These are phyloP conservation scores for Hexactinellida sp. DNA, from an alignment of 37 sponge, comb jelly and placozoan genomes.

Conservation along the genomic window DNA sequence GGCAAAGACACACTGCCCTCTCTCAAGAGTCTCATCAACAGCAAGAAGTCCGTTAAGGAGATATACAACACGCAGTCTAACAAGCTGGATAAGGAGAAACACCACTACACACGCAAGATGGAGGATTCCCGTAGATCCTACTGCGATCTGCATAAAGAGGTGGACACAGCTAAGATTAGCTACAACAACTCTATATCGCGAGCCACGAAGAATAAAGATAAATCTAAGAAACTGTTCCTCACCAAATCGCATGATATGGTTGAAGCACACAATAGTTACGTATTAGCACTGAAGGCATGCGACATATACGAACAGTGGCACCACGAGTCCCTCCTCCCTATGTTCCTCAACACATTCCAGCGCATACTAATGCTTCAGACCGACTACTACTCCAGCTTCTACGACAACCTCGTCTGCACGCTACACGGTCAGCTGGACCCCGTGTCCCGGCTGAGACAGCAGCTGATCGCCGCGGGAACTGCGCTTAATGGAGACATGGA, in stretches of 20 bases:
- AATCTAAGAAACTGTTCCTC: not conserved
- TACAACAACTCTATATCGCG: not conserved
- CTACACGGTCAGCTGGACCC: not conserved
- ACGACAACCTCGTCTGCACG: not conserved
- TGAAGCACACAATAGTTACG: not conserved
- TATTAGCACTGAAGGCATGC: slow-evolving; percentile 7
- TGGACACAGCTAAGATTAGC: not conserved
- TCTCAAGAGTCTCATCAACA: not conserved
- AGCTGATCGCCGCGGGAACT: not conserved
- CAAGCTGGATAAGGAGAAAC: not conserved
- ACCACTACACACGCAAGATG: not conserved
- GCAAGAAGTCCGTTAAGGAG: not conserved
- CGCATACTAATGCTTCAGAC: not conserved
- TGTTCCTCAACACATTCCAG: not conserved
- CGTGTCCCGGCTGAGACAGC: not conserved
- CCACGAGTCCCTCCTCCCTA: not conserved
- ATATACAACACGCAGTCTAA: not conserved
- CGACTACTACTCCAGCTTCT: slow-evolving; percentile 12
- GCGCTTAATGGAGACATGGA: not conserved
- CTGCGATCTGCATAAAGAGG: not conserved
- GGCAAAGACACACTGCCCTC: not conserved
- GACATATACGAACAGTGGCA: slow-evolving; percentile 10
- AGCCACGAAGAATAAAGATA: not conserved
- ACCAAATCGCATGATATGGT: not conserved
- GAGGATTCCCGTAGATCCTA: not conserved